Evolutionary conservation across 2,888 invertebrate genomes (phyloP).

Genomic region (Pyrrhosoma nymphula): DNA sequence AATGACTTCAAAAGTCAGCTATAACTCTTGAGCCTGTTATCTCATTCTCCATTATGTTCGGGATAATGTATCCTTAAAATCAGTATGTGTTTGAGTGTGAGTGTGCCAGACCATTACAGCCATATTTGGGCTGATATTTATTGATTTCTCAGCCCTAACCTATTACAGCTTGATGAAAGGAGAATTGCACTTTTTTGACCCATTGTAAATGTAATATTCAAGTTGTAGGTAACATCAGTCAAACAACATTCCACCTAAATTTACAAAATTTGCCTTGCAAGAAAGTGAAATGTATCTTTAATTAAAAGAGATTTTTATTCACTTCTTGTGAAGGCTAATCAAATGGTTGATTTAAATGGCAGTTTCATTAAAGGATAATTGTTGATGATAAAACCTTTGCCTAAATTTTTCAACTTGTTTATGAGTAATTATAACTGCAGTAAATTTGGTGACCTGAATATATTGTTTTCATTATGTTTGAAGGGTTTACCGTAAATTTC

Average conservation of each 20-base stretch:
- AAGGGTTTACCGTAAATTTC: background rate
- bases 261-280: background rate
- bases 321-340: background rate
- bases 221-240: background rate
- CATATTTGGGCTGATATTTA: constrained; percentile 60
- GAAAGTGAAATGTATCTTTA: background rate
- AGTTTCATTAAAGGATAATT: background rate
- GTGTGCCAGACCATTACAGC: constrained; percentile 10
- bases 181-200: background rate
- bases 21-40: background rate
- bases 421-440: background rate
- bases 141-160: constrained; percentile 35
- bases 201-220: background rate
- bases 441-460: background rate
- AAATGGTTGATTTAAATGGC: background rate
- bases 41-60: background rate
- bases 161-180: background rate
- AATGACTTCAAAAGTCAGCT: constrained; percentile 12
- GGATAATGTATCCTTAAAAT: background rate
- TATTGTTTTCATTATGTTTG: background rate
- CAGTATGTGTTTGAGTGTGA: constrained; percentile 35
- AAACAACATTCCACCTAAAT: background rate
- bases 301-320: background rate
- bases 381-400: background rate
- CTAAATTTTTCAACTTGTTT: background rate